Evolutionary conservation across 2,888 invertebrate genomes (phyloP).

Genomic region (Amphipoea oculea): DNA sequence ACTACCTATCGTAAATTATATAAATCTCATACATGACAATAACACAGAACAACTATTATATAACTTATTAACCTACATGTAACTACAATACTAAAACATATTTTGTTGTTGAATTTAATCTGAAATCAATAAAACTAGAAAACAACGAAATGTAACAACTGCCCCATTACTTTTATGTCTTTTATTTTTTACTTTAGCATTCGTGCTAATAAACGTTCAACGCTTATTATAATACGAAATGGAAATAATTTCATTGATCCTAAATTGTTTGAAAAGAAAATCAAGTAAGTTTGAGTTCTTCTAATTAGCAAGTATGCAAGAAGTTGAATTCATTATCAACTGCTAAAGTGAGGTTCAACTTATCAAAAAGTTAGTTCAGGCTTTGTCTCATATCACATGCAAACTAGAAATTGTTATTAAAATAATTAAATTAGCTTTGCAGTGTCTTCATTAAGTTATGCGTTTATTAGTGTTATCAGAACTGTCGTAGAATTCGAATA

Average conservation of each 20-base stretch:
- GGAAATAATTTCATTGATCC: neutral
- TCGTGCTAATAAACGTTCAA: neutral
- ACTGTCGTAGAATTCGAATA: neutral
- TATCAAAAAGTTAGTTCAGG: neutral
- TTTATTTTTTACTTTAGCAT: neutral
- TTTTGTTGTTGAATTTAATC: neutral
- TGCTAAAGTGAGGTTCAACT: neutral
- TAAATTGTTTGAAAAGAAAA: neutral
- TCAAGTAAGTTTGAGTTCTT: neutral
- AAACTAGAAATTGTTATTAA: neutral
- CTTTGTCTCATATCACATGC: constrained; percentile 8
- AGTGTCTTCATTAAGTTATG: neutral
- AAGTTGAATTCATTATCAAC: constrained; percentile 1
- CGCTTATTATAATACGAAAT: no score
- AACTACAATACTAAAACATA: no score
- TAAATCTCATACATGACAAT: no score
- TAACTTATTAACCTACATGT: no score
- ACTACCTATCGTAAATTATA: no score
- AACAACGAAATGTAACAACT: neutral
- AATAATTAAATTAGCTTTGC: neutral
- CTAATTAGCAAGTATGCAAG: neutral
- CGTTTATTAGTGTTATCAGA: neutral
- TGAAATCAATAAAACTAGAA: neutral
- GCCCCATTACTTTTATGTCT: neutral
- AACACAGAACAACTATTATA: no score